Evolutionary conservation across 1,140 invertebrate species (phyloP), one percentile per base, ranked within the genome.

Genomic region (Archivesica marissinica): DNA sequence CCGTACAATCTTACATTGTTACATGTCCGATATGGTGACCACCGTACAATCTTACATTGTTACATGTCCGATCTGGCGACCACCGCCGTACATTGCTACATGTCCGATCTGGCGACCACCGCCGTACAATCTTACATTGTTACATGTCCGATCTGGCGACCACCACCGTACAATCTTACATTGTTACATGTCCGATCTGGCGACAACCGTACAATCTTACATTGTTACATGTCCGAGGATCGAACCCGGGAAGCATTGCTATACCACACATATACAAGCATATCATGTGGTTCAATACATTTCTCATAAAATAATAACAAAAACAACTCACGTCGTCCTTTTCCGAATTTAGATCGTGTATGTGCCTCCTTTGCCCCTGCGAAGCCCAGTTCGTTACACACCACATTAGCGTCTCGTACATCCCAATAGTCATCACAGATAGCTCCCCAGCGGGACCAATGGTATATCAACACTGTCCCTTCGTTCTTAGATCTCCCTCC

Each of bases 371-470:
- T 68, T 17, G 88, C 87, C 52, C 82, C 66, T 15, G 72, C 35
- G 59, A 84, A 93, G 64, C 92, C 92, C 4, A 92, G 87, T 76
- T 93, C 89, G 64, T 87, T 89, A 75, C 93, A 93, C 33, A 90
- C 90, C 11, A 93, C 92, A 79, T 88, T 80, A 35, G 91, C 92
- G 78, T 92, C 90, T 9, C 76, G 80, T 2, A 90, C 75, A 52
- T 91, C 89, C 91, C 92, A 93, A 11, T 87, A 50, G 68, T 91
- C 89, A 86, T 92, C 90, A 84, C 93, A 93, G 17, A 93, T 86
- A 11, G 86, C 68, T 3, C 93, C 92, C 93, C 92, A 93, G 7
- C 66, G 61, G 23, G 83, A 80, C 28, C 85, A 81, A 61, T 89
- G 83, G n/a, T 86, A 86, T 15, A 93, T 83, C 23, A 90, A 75